Evolutionary conservation across 2,797 vertebrate genomes (phyloP), one percentile per base, ranked within the genome.

Genomic region (Gobio occitaniae): DNA sequence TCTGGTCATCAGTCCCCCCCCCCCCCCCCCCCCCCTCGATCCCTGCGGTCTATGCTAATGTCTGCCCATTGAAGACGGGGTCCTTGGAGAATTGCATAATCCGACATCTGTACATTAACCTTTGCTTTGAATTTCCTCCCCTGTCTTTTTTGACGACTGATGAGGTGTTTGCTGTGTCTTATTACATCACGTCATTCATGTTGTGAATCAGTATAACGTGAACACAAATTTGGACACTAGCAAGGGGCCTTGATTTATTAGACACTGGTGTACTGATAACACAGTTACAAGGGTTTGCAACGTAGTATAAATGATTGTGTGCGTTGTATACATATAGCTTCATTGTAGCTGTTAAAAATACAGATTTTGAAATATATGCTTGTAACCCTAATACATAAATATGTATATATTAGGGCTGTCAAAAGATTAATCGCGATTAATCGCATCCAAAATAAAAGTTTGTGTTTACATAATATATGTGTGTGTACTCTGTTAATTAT

Each of bases 1-100:
- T 17, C 52, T 79, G 84, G 59, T 82, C 80, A 85, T 85, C 86
- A 85, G 59, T 69, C 66, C 59, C 29, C 36, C 52, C 63, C n/a
- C n/a, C n/a, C n/a, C n/a, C n/a, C n/a, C n/a, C n/a, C n/a, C n/a
- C 44, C 70, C 29, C 17, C 5, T 15, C 8, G 50, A 11, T 59
- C 4, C 75, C 38, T 72, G 66, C 8, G 66, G 50, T 61, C 76
- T 84, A 56, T 61, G 83, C 76, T 78, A 84, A 79, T 84, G 76
- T 38, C 2, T 16, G 52, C 65, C 54, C 41, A 71, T 48, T 79
- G 41, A 84, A 59, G 54, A 8, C 38, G 0, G 32, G 83, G 25
- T 79, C 66, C 54, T 78, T 11, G 19, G 66, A 79, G 83, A 79
- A 36, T 56, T 69, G 48, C 61, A 21, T 47, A 36, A 78, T 66